These are phyloP conservation scores for Ceratina australensis DNA, from an alignment of 1,140 invertebrate species.

Conservation along the genomic window DNA sequence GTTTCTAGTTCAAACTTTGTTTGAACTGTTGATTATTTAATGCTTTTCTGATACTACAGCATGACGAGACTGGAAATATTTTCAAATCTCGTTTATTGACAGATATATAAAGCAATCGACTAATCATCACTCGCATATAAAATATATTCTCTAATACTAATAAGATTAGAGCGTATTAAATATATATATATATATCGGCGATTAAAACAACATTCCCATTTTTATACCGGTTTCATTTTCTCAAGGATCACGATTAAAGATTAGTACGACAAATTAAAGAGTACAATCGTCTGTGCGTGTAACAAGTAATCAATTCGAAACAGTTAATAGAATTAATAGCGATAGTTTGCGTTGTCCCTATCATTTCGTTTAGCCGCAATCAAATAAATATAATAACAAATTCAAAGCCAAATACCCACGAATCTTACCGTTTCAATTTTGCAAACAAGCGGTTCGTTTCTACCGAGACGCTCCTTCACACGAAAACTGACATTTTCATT, in stretches of 20 bases:
- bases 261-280: not conserved
- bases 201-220: constrained; percentile 11
- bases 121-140: constrained; percentile 43
- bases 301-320: constrained; percentile 6
- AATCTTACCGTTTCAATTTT: too few species aligned
- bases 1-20: not conserved
- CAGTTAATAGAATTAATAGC: constrained; percentile 42
- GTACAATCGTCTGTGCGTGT: constrained; percentile 29
- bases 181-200: constrained; percentile 4
- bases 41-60: not conserved
- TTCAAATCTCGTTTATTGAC: constrained; percentile 45
- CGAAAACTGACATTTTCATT: too few species aligned
- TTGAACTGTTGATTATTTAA: too few species aligned
- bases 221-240: not conserved
- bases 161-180: constrained; percentile 33
- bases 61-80: constrained; percentile 16
- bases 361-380: constrained; percentile 7
- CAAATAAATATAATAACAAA: not conserved
- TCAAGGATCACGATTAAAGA: not conserved
- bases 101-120: constrained; percentile 44
- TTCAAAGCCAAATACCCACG: not conserved
- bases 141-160: constrained; percentile 41
- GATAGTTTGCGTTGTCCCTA: constrained; percentile 29
- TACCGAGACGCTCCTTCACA: too few species aligned
- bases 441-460: too few species aligned